Evolutionary conservation across 37 sponge, comb jelly and placozoan species (phyloP).

Genomic region (Ianthella basta): DNA sequence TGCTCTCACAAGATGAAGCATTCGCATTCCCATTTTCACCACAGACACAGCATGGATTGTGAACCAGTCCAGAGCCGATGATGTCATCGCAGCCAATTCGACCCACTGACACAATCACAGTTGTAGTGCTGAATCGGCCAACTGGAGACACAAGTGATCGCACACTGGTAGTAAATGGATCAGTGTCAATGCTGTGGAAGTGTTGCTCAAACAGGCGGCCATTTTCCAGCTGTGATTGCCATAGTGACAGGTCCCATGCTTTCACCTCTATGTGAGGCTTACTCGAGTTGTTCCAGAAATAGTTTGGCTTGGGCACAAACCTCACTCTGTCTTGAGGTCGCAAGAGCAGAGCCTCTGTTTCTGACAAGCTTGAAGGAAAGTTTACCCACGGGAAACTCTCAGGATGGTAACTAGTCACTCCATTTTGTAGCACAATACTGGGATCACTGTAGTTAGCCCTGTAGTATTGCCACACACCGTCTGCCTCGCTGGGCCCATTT

Average conservation of each 20-base stretch:
- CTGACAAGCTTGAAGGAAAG: slow-evolving; percentile 61
- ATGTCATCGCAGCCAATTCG: slow-evolving; percentile 78
- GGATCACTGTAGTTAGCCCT: slow-evolving; percentile 54
- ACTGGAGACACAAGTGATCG: slow-evolving; percentile 53
- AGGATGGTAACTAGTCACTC: neutral
- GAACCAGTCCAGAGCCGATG: slow-evolving; percentile 50
- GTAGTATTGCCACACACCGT: slow-evolving; percentile 82
- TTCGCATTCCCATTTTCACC: slow-evolving; percentile 63
- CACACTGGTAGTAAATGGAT: slow-evolving; percentile 55
- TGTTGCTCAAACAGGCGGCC: slow-evolving; percentile 36
- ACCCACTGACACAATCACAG: slow-evolving; percentile 34
- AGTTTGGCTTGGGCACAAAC: slow-evolving; percentile 66
- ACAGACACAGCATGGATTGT: slow-evolving; percentile 89
- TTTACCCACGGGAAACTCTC: slow-evolving; percentile 58
- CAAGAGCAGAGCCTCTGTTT: slow-evolving; percentile 62
- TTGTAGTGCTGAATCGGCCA: slow-evolving; percentile 68
- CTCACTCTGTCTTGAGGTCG: slow-evolving; percentile 66
- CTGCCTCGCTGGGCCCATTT: neutral
- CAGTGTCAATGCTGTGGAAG: slow-evolving; percentile 60
- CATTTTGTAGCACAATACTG: neutral
- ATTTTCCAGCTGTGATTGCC: slow-evolving; percentile 27
- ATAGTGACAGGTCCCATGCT: slow-evolving; percentile 74
- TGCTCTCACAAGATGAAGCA: slow-evolving; percentile 64
- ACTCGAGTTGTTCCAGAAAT: slow-evolving; percentile 51
- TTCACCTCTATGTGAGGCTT: slow-evolving; percentile 66